Evolutionary conservation across 2,888 invertebrate species (phyloP).

Genomic region (Spicauda simplicius): DNA sequence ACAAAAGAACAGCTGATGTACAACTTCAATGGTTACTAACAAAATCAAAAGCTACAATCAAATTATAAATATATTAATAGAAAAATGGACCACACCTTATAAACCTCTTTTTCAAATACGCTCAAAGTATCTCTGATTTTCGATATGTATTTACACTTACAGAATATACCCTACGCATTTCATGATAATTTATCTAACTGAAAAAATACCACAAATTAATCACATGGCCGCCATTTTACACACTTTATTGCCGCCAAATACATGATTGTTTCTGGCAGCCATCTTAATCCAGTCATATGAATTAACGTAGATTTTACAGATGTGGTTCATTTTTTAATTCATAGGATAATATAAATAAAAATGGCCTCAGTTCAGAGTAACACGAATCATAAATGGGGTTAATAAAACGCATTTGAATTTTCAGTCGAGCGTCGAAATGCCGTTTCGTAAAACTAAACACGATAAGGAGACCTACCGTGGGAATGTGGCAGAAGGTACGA

Average conservation of each 20-base stretch:
- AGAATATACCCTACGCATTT: not conserved
- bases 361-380: constrained; percentile 3
- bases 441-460: constrained; percentile 19
- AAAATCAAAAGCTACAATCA: not conserved
- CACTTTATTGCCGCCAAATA: not conserved
- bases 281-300: not conserved
- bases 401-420: constrained; percentile 14
- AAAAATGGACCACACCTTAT: not conserved
- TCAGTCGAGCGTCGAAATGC: constrained; percentile 35
- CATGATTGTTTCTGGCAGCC: not conserved
- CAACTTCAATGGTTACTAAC: not conserved
- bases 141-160: constrained; percentile 7
- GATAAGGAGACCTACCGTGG: constrained; percentile 47
- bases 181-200: not conserved
- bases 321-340: constrained; percentile 1
- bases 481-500: constrained; percentile 62
- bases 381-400: constrained; percentile 3
- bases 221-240: too few relatives aligned
- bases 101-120: not conserved
- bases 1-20: not conserved
- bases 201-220: too few relatives aligned
- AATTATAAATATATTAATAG: not conserved
- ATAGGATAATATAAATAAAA: not conserved
- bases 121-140: constrained; percentile 3
- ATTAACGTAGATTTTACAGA: not conserved